Base-by-base conservation (phyloP, 2,113 vertebrate species). In the Rhadina sibilatrix region DNA sequence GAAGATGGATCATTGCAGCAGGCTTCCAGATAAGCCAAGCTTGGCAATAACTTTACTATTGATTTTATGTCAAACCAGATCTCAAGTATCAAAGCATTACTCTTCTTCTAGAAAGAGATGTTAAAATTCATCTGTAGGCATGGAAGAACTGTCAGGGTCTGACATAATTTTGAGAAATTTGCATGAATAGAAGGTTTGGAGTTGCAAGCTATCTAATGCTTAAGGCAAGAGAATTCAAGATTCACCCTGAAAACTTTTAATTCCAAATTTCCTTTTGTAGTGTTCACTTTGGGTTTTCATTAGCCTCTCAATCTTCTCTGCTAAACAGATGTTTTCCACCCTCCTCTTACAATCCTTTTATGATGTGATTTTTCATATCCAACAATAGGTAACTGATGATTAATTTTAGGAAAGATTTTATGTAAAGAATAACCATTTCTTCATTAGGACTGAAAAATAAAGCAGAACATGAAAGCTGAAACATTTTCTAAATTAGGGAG, bases 1-100 rank as follows among this genome's bases (percentile, higher is more conserved):
- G 86, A 96, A 97, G 93, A 97, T 77, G 70, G 75, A 97, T 97
- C 89, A 93, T n/a, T 90, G 86, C 72, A 91, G 94, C 66, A 89
- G 37, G 56, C 81, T 95, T 93, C 83, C 89, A 96, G 68, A 69
- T 59, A 68, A 95, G 61, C 53, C 68, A 88, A 94, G 68, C 74
- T 91, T 93, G 65, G 88, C 87, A 96, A 92, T 92, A 92, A 70
- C 25, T 96, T 94, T 86, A 59, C 38, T 77, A 96, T 96, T 44
- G 97, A 97, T 97, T 97, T 95, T 84, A 70, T 66, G 88, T 94
- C 95, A 95, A 83, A 84, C 30, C 10, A 88, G 53, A 84, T 60
- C 90, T 94, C 81, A 83, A 82, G 56, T 79, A 93, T 85, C 0
- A 1, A 89, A 63, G 53, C 60, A 94, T 84, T 84, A 82, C 49